Base-by-base conservation (phyloP, 2,888 invertebrate species). In the Meliscaeva auricollis region DNA sequence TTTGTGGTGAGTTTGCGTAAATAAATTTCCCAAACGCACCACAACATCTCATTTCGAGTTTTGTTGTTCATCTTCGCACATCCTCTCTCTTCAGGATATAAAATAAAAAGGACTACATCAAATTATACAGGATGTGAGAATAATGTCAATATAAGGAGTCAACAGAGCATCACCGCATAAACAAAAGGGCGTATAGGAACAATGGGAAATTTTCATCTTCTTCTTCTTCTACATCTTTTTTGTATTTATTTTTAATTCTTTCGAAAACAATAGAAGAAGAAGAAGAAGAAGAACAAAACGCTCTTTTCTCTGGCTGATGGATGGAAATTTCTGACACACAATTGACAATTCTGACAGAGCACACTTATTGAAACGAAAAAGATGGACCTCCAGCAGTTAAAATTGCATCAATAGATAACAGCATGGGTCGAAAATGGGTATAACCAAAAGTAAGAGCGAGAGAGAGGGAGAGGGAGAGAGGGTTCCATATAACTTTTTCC, bases 121-220 rank as follows among this genome's bases (percentile, higher is more conserved):
- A 41, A 52, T 62, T 58, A 32, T 20, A 26, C 75, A 73, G 76
- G 81, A 85, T 85, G 81, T 76, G 64, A 85, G 81, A 66, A 66
- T 35, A 66, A 85, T 81, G 81, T 85, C 80, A 85, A 85, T 81
- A 26, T 26, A 73, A 72, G 81, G 76, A 81, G 85, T 81, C 85
- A 81, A 85, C 81, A 81, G 69, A 85, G 81, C 76, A 81, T 68
- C 85, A 85, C 81, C 81, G 85, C 85, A 85, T 85, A 81, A 85
- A 85, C 85, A 85, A 85, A 85, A 85, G 85, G 85, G 85, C 85
- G 85, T 85, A 85, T 76, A 58, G 66, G 72, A 73, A 85, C 85
- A 85, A 85, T 85, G 81, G 85, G 85, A 81, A 69, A 80, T 84
- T 80, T 85, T 76, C 64, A 11, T 58, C 58, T 38, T 58, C 9